Evolutionary conservation across 2,888 invertebrate species (phyloP).

Genomic region (Hemicrepidius hirtus): DNA sequence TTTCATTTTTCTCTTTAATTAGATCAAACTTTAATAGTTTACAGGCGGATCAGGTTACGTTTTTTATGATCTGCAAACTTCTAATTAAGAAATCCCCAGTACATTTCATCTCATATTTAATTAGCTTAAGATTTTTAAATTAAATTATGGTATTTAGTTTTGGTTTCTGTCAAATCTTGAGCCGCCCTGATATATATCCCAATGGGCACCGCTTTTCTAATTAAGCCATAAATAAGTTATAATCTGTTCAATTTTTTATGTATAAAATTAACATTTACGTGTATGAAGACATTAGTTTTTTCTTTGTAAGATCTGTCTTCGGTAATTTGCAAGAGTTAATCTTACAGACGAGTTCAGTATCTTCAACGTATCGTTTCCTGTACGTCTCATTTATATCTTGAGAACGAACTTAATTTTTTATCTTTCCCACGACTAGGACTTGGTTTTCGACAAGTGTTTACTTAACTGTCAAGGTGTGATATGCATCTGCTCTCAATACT

Average conservation of each 20-base stretch:
- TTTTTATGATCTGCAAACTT: too few relatives aligned
- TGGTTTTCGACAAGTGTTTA: slow-evolving; percentile 21
- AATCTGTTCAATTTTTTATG: not conserved
- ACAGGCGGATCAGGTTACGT: too few relatives aligned
- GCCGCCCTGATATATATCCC: slow-evolving; percentile 1
- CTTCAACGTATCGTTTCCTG: slow-evolving; percentile 27
- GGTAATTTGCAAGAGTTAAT: slow-evolving; percentile 16
- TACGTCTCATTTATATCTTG: slow-evolving; percentile 22
- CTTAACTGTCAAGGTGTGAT: slow-evolving; percentile 21
- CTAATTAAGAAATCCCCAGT: too few relatives aligned
- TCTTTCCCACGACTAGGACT: slow-evolving; percentile 21
- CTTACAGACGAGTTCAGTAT: slow-evolving; percentile 6
- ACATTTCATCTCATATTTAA: not conserved
- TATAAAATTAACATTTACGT: slow-evolving; percentile 5
- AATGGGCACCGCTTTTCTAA: slow-evolving; percentile 1
- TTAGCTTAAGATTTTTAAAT: not conserved
- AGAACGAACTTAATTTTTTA: slow-evolving; percentile 25
- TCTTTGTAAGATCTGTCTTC: slow-evolving; percentile 3
- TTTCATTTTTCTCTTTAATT: too few relatives aligned
- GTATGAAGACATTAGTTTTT: slow-evolving; percentile 20
- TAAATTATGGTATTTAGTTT: not conserved
- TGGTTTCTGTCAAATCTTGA: not conserved
- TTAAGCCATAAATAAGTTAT: not conserved
- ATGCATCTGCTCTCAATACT: slow-evolving; percentile 19
- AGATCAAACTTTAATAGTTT: too few relatives aligned